Base-by-base conservation (phyloP, 2,113 vertebrate genomes). In the Pteronura brasiliensis region DNA sequence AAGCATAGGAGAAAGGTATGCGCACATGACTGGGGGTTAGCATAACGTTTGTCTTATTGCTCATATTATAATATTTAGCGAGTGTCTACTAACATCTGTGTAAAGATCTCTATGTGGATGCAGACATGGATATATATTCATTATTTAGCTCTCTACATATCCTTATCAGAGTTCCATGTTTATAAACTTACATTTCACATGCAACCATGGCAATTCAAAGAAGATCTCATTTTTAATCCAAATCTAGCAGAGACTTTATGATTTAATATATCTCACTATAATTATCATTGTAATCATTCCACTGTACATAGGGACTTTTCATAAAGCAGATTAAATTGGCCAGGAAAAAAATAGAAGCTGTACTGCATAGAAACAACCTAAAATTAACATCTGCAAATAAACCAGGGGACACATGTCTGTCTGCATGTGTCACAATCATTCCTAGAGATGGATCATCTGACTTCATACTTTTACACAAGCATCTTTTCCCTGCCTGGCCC, bases 341-440 rank as follows among this genome's bases (percentile, higher is more conserved):
- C 79, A 47, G 59, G 23, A 13, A 49, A 55, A 94, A 63, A 29
- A 29, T 31, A 80, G n/a, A 79, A 84, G 57, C 21, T 59, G 4
- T 20, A 85, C 4, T 27, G 23, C 44, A 61, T 18, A 67, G 39
- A 96, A 39, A 71, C 4, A 63, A 77, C 55, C 7, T 71, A 61
- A 89, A 82, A 92, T 93, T 77, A 95, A 34, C 47, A 77, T 55
- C 29, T 86, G 27, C 21, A 80, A 44, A 82, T 93, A 77, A 94
- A 44, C 29, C 61, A 76, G 15, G 44, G 23, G 15, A 31, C 31
- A 3, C 1, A 0, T 31, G 4, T 95, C 55, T n/a, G n/a, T 86
- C 65, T 80, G 10, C 11, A 12, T 13, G 23, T 67, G 31, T 94
- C 79, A 55, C 25, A n/a, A 71, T 42, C 55, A 36, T 83, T 77